phyloP scores from a whole-genome alignment of 2,888 invertebrate species.

The Eristalis tenax region DNA sequence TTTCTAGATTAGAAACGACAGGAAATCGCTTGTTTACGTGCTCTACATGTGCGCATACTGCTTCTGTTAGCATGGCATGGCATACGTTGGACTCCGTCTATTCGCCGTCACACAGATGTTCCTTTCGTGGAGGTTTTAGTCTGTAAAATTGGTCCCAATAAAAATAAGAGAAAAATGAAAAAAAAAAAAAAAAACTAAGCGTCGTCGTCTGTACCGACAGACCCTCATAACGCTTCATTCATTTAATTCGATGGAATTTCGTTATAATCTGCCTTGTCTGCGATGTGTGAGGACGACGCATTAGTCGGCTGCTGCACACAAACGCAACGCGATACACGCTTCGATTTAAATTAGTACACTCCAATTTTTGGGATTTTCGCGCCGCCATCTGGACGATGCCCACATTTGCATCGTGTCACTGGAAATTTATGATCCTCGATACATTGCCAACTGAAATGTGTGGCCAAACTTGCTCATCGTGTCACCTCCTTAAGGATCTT shows the following conservation, averaged over 20 bases:
- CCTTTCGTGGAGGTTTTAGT: constrained; percentile 54
- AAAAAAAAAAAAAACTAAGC: not conserved
- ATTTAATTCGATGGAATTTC: constrained; percentile 68
- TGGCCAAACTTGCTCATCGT: not conserved
- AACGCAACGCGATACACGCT: not conserved
- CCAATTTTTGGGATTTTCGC: constrained; percentile 31
- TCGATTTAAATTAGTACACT: constrained; percentile 49
- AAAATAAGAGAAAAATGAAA: constrained; percentile 16
- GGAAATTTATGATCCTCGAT: not conserved
- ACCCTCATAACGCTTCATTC: constrained; percentile 66
- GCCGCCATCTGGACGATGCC: constrained; percentile 5
- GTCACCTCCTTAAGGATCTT: constrained; percentile 9
- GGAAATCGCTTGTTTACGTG: constrained; percentile 71
- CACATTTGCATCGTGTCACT: not conserved
- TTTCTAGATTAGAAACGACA: constrained; percentile 69
- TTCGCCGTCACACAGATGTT: constrained; percentile 53
- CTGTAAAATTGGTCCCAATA: constrained; percentile 58
- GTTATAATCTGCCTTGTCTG: constrained; percentile 23
- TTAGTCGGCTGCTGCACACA: constrained; percentile 40
- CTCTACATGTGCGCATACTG: constrained; percentile 52
- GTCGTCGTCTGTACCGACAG: constrained; percentile 35
- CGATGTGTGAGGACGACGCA: constrained; percentile 13
- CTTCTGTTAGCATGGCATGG: not conserved
- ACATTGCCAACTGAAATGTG: not conserved
- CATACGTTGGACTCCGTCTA: constrained; percentile 47